A percentile compares a stretch with the other conserved stretches of the same genome.
phyloP scores from a whole-genome alignment of 2,113 vertebrate genomes.

The Myxocyprinus asiaticus region DNA sequence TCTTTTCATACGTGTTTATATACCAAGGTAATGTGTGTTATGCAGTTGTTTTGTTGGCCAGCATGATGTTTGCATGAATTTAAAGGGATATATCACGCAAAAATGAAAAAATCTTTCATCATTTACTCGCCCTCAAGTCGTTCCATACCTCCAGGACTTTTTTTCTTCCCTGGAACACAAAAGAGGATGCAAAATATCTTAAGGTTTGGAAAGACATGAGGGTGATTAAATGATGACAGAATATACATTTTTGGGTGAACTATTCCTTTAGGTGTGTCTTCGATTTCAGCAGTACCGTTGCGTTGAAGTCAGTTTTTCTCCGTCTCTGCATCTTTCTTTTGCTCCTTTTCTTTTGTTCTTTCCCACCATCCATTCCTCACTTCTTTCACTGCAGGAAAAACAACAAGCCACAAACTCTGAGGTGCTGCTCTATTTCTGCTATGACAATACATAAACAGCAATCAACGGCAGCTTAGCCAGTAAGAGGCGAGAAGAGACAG shows the following conservation, averaged over 20 bases:
- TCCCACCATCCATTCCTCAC: not conserved
- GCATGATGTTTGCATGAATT: not conserved
- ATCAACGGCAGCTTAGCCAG: constrained; percentile 16
- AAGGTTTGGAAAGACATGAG: too few relatives aligned
- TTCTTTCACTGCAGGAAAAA: constrained; percentile 1
- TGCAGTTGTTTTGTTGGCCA: not conserved
- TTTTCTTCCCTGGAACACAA: too few relatives aligned
- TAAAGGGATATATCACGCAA: not conserved
- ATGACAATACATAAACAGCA: constrained; percentile 33
- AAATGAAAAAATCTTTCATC: too few relatives aligned
- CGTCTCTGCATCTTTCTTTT: not conserved
- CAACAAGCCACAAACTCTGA: constrained; percentile 16
- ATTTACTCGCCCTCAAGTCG: not conserved
- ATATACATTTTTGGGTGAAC: too few relatives aligned
- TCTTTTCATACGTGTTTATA: not conserved
- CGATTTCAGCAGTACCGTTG: too few relatives aligned
- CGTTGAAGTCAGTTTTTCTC: not conserved
- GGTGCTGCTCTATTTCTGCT: constrained; percentile 25
- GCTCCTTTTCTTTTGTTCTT: constrained; percentile 1
- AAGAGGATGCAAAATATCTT: too few relatives aligned
- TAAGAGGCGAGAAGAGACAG: not conserved
- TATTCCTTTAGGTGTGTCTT: too few relatives aligned
- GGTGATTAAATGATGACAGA: too few relatives aligned
- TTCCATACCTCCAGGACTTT: not conserved
- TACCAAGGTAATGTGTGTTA: not conserved